These are phyloP conservation scores for Cyaniris semiargus DNA, from an alignment of 2,888 invertebrate species.

Conservation along the genomic window DNA sequence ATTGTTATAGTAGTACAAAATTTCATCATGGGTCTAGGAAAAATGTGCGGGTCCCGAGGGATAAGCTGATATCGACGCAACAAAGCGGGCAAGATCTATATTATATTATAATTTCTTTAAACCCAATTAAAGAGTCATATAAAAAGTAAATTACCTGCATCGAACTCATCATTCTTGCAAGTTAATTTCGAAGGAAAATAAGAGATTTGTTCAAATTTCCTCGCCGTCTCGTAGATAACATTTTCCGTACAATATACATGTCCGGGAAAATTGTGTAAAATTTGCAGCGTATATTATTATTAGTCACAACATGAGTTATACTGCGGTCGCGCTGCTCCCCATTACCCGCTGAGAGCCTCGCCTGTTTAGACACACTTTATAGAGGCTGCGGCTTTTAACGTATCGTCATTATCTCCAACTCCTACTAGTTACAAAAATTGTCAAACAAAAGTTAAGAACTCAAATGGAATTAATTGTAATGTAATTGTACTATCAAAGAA, in stretches of 20 bases:
- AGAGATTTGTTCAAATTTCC: conserved; percentile 15
- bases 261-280: conserved; percentile 25
- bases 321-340: conserved; percentile 20
- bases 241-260: conserved; percentile 25
- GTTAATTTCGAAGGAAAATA: not conserved
- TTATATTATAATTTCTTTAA: too few relatives aligned
- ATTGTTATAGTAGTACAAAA: too few relatives aligned
- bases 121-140: too few relatives aligned
- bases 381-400: conserved; percentile 12
- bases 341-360: conserved; percentile 26
- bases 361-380: conserved; percentile 29
- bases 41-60: too few relatives aligned
- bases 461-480: not conserved
- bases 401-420: not conserved
- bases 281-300: conserved; percentile 30
- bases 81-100: too few relatives aligned
- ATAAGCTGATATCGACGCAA: too few relatives aligned
- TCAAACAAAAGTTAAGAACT: not conserved
- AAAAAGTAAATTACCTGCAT: too few relatives aligned
- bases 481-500: not conserved
- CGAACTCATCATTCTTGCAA: not conserved
- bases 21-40: too few relatives aligned
- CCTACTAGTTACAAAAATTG: not conserved
- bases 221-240: conserved; percentile 23
- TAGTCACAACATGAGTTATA: conserved; percentile 31